A percentile compares a stretch with the other conserved stretches of the same genome.
Evolutionary conservation across 2,888 invertebrate species (phyloP).

Genomic region (Cetonia aurata): DNA sequence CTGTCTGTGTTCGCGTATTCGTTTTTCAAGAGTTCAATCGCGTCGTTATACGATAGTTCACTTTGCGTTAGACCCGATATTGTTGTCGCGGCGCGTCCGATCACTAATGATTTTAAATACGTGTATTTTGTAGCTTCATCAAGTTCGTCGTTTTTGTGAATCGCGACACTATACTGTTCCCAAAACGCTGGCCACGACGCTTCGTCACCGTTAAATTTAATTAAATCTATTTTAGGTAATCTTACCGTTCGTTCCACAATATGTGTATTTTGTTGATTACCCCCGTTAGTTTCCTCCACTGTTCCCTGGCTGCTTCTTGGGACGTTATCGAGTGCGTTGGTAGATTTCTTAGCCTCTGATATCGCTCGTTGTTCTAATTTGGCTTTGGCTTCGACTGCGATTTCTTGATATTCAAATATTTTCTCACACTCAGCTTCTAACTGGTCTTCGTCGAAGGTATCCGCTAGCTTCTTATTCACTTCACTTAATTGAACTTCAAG

Average conservation of each 20-base stretch:
- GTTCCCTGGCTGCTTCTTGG: too few relatives aligned
- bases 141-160: neutral
- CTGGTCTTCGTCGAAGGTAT: neutral
- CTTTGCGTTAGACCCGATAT: slow-evolving; percentile 6
- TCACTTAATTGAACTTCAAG: neutral
- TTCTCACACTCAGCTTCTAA: neutral
- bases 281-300: too few relatives aligned
- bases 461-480: neutral
- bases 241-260: slow-evolving; percentile 2
- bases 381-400: too few relatives aligned
- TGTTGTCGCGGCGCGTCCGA: neutral
- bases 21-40: neutral
- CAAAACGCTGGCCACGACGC: slow-evolving; percentile 1
- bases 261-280: too few relatives aligned
- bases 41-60: slow-evolving; percentile 2
- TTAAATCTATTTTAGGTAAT: slow-evolving; percentile 16
- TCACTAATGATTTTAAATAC: neutral
- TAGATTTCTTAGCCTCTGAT: too few relatives aligned
- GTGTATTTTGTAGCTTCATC: slow-evolving; percentile 6
- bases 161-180: neutral
- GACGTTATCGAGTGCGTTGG: too few relatives aligned
- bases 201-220: slow-evolving; percentile 9
- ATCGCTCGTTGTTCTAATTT: too few relatives aligned
- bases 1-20: slow-evolving; percentile 6
- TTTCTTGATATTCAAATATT: neutral